Evolutionary conservation across 2,797 vertebrate species (phyloP).

Genomic region (Eurystomus glaucurus): DNA sequence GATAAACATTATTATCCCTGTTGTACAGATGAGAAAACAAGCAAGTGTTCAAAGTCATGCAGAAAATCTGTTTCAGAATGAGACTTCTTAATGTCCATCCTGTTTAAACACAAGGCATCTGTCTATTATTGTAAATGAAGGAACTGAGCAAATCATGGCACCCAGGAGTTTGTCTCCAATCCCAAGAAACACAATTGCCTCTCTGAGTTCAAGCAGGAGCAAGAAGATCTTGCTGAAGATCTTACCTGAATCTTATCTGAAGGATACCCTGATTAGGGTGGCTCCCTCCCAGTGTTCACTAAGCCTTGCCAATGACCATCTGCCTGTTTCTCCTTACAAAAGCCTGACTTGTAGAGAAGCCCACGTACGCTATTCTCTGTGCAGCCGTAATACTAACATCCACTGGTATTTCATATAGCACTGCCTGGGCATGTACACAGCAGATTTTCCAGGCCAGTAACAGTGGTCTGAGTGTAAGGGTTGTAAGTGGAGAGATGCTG

Average conservation of each 20-base stretch:
- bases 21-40: slow-evolving; percentile 5
- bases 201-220: neutral
- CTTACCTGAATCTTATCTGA: neutral
- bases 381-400: neutral
- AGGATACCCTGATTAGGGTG: neutral
- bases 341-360: neutral
- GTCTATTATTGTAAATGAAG: neutral
- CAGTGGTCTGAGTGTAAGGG: neutral
- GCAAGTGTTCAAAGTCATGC: neutral
- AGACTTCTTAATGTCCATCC: neutral
- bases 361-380: rapidly evolving
- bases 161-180: neutral
- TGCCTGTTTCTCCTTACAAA: neutral
- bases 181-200: neutral
- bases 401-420: neutral
- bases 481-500: neutral
- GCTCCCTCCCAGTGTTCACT: neutral
- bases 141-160: neutral
- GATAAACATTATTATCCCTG: neutral
- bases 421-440: neutral
- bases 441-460: neutral
- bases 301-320: neutral
- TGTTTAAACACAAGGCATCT: neutral
- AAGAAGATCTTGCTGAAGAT: neutral
- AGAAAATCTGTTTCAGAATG: neutral